Percentiles rank a stretch among this genome's conserved stretches.
phyloP scores from a whole-genome alignment of 2,113 vertebrate genomes.

The Gymnorhina tibicen region DNA sequence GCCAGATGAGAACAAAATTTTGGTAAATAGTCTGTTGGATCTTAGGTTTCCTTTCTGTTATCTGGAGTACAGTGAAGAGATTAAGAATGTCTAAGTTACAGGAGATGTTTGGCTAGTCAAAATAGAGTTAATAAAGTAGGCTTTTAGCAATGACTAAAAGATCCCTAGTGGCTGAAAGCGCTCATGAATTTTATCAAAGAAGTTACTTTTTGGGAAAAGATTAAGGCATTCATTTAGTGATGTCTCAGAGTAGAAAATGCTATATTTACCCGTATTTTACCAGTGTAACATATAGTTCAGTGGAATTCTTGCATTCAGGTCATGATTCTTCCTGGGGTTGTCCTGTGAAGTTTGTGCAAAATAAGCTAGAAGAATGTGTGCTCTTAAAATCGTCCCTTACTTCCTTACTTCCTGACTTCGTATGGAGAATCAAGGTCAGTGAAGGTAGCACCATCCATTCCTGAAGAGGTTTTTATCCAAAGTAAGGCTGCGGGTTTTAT shows the following conservation, averaged over 20 bases:
- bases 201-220: neutral
- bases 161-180: neutral
- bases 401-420: neutral
- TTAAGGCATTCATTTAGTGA: neutral
- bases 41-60: neutral
- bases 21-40: neutral
- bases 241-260: neutral
- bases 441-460: neutral
- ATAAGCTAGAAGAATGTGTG: neutral
- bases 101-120: neutral
- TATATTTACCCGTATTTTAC: neutral
- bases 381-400: neutral
- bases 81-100: neutral
- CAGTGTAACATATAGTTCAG: neutral
- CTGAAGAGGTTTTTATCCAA: neutral
- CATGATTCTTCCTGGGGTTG: neutral
- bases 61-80: neutral
- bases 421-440: neutral
- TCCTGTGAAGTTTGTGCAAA: neutral
- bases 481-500: neutral
- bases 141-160: neutral
- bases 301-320: neutral
- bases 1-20: neutral
- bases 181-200: neutral
- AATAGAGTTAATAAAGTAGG: neutral